Evolutionary conservation across 2,888 invertebrate genomes (phyloP), one percentile per base, ranked within the genome.

Genomic region (Halictus ligatus): DNA sequence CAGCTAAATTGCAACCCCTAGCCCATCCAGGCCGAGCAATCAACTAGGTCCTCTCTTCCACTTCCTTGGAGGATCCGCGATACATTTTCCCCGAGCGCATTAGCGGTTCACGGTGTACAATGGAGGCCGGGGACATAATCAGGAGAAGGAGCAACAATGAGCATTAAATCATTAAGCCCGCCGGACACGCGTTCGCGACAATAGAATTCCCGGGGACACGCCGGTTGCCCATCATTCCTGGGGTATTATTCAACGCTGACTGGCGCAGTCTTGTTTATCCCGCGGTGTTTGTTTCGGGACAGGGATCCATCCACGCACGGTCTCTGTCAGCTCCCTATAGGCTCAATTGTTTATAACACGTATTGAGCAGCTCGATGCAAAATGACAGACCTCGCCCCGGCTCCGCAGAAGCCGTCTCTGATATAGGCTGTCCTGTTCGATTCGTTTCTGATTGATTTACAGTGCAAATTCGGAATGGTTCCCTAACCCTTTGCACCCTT

Each of bases 101-200:
- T 74, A 83, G 74, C 78, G 73, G 29, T 54, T 13, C 40, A 84
- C 71, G 60, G 43, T 60, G 73, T 35, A 90, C 90, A 89, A 89
- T 86, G 78, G 83, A 15, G 54, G 71, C 46, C 35, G 35, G 12
- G 12, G 73, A 48, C 81, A 84, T 87, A 89, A 90, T 91, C 88
- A 85, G 78, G 80, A 58, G 86, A 83, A 86, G 85, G 82, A 78
- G 85, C 82, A 87, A 90, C 91, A 90, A 90, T 90, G 80, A 91
- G 91, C 90, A 91, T 89, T 90, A 90, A 90, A 90, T 90, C 91
- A 90, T 90, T 90, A 91, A 88, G 82, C 85, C 78, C 79, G 90
- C 83, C 85, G 89, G 90, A 89, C 88, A 88, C 78, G 78, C 78
- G 83, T 76, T 43, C 50, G 40, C 73, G 89, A 90, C 90, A 90